These are phyloP conservation scores for Pristionchus mayeri DNA, from an alignment of 2,888 invertebrate species.

Conservation along the genomic window DNA sequence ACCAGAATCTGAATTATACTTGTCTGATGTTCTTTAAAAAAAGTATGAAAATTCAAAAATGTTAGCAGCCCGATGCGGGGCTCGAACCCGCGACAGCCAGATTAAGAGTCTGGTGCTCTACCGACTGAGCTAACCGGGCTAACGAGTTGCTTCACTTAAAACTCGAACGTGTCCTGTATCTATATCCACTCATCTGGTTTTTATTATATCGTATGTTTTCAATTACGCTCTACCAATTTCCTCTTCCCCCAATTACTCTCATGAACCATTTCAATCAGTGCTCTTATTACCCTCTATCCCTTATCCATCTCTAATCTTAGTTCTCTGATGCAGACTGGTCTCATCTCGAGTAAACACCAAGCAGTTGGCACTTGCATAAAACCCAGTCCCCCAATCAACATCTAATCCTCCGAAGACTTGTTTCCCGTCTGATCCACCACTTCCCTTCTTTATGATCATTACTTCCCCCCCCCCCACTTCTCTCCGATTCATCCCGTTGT, in stretches of 20 bases:
- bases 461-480: constrained; percentile 35
- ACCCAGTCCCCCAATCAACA: background rate
- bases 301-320: background rate
- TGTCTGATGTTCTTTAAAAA: too few relatives aligned
- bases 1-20: too few relatives aligned
- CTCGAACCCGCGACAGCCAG: constrained; percentile 72
- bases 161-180: background rate
- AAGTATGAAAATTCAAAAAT: constrained; percentile 20
- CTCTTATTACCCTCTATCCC: background rate
- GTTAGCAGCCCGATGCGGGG: constrained; percentile 67
- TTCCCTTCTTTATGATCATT: constrained; percentile 1
- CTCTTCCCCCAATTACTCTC: too few relatives aligned
- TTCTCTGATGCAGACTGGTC: constrained; percentile 13
- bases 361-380: constrained; percentile 15
- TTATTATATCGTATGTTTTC: background rate
- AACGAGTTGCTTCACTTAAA: background rate
- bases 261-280: too few relatives aligned
- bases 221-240: background rate
- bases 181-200: background rate
- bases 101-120: constrained; percentile 67
- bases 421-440: constrained; percentile 28
- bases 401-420: background rate
- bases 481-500: constrained; percentile 24
- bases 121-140: constrained; percentile 48
- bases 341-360: background rate